Evolutionary conservation across 2,797 vertebrate genomes (phyloP).

Genomic region (Acanthopagrus latus): DNA sequence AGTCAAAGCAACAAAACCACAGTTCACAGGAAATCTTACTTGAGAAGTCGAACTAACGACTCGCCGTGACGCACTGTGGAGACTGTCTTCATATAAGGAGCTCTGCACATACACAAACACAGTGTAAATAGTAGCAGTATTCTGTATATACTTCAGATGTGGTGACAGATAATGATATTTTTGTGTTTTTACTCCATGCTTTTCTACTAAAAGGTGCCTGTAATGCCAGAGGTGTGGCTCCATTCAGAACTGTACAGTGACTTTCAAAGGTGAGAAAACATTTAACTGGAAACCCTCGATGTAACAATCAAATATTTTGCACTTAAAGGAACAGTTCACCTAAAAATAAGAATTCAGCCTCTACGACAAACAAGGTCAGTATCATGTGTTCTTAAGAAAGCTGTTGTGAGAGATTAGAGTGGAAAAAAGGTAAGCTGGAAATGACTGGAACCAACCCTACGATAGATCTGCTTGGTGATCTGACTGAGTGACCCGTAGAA

Average conservation of each 20-base stretch:
- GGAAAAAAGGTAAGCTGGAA: slow-evolving; percentile 42
- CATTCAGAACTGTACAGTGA: slow-evolving; percentile 16
- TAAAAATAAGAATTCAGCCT: no score
- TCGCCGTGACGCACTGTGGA: slow-evolving; percentile 69
- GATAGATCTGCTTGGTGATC: slow-evolving; percentile 63
- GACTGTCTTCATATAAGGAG: slow-evolving; percentile 77
- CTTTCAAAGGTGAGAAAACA: slow-evolving; percentile 2
- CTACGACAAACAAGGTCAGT: slow-evolving; percentile 13
- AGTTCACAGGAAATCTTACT: slow-evolving; percentile 66
- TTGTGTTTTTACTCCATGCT: slow-evolving; percentile 11
- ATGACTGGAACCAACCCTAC: slow-evolving; percentile 68
- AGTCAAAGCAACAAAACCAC: background rate
- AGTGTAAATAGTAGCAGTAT: background rate
- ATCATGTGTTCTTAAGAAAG: background rate
- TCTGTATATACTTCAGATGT: background rate
- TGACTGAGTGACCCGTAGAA: slow-evolving; percentile 66
- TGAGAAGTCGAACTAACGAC: slow-evolving; percentile 52
- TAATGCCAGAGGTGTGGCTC: background rate
- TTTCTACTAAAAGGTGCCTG: background rate
- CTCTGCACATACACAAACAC: slow-evolving; percentile 59
- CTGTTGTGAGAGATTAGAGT: slow-evolving; percentile 9
- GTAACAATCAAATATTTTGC: background rate
- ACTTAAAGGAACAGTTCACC: no score
- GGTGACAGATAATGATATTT: background rate
- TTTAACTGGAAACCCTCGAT: background rate